phyloP scores from a whole-genome alignment of 1,140 invertebrate genomes.

The Tigriopus japonicus region DNA sequence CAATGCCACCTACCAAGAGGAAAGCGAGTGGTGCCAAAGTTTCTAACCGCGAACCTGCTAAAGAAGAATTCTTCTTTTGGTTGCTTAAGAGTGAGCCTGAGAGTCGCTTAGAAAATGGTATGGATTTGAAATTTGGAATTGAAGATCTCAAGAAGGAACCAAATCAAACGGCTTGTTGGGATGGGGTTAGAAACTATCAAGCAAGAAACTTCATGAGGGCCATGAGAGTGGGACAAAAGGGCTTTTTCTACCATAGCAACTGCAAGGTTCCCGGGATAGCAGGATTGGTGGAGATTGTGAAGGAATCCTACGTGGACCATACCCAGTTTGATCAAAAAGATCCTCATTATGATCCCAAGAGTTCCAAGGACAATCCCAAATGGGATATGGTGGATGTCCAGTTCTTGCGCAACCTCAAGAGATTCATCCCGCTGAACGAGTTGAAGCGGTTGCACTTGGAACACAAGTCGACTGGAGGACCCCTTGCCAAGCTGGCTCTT shows the following conservation, averaged over 20 bases:
- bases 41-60: too few relatives aligned
- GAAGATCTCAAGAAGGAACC: constrained; percentile 5
- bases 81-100: constrained; percentile 13
- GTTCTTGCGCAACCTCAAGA: constrained; percentile 1
- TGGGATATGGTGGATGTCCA: constrained; percentile 14
- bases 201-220: constrained; percentile 13
- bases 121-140: constrained; percentile 12
- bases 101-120: constrained; percentile 5
- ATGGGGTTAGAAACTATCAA: constrained; percentile 12
- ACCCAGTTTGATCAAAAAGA: constrained; percentile 12
- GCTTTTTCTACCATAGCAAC: constrained; percentile 14
- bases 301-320: constrained; percentile 11
- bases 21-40: too few relatives aligned
- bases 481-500: neutral
- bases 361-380: constrained; percentile 6
- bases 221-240: constrained; percentile 8
- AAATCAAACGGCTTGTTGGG: constrained; percentile 8
- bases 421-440: constrained; percentile 5
- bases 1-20: too few relatives aligned
- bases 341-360: constrained; percentile 13
- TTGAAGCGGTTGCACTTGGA: constrained; percentile 6
- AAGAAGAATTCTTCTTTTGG: neutral
- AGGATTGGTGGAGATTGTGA: constrained; percentile 8
- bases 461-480: constrained; percentile 4
- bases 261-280: constrained; percentile 9